These are phyloP conservation scores for Microchrysa polita DNA, from an alignment of 2,888 invertebrate genomes.

Conservation along the genomic window DNA sequence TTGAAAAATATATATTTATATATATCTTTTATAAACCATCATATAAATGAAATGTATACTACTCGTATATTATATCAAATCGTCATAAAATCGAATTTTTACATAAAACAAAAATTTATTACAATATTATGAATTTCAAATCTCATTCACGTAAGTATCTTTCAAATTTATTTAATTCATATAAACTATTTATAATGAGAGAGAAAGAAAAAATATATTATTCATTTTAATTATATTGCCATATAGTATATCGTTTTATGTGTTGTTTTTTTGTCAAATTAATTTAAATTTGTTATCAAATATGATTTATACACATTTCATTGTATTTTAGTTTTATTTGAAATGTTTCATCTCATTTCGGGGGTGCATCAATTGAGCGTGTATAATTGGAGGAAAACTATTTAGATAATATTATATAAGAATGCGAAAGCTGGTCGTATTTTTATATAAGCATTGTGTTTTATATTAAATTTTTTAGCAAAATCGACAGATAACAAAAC, in stretches of 20 bases:
- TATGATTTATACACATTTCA: constrained; percentile 10
- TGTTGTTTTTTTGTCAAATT: constrained; percentile 20
- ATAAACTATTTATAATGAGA: constrained; percentile 25
- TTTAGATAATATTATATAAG: neutral
- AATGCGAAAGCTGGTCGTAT: neutral
- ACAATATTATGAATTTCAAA: constrained; percentile 36
- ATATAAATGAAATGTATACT: constrained; percentile 41
- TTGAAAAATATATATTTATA: constrained; percentile 44
- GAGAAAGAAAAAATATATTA: constrained; percentile 13
- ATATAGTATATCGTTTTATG: neutral
- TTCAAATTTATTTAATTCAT: constrained; percentile 34
- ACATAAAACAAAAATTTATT: constrained; percentile 6
- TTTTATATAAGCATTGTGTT: no score
- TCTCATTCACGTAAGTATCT: constrained; percentile 45
- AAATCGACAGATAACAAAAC: neutral
- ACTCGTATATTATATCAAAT: constrained; percentile 32
- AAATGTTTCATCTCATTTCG: constrained; percentile 7
- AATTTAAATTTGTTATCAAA: no score
- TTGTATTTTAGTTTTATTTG: neutral
- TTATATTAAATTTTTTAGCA: neutral
- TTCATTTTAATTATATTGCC: constrained; percentile 4
- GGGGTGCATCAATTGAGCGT: neutral
- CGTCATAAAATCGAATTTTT: constrained; percentile 44
- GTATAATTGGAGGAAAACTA: neutral
- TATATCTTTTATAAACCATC: constrained; percentile 39